These are phyloP conservation scores for Manduca sexta DNA, from an alignment of 1,140 invertebrate genomes.

Conservation along the genomic window DNA sequence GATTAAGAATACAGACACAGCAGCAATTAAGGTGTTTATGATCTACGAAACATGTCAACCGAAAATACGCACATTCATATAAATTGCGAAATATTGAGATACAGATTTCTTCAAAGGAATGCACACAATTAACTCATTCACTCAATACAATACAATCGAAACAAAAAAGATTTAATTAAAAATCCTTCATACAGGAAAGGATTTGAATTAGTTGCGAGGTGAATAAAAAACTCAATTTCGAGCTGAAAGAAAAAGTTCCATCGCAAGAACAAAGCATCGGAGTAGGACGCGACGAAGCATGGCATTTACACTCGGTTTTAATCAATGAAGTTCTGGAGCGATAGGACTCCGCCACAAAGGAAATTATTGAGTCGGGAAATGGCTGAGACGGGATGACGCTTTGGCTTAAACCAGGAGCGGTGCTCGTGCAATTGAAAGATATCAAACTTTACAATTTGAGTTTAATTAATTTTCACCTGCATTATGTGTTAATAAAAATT, in stretches of 20 bases:
- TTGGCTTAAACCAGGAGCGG: constrained; percentile 19
- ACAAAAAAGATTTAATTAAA: too few species aligned
- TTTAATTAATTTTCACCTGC: too few species aligned
- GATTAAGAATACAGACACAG: too few species aligned
- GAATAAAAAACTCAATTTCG: background rate
- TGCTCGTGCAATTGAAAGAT: background rate
- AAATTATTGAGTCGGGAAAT: constrained; percentile 50
- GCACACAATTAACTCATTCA: too few species aligned
- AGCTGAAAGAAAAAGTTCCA: constrained; percentile 34
- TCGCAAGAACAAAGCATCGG: constrained; percentile 33
- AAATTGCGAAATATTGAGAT: too few species aligned
- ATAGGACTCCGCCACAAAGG: constrained; percentile 54
- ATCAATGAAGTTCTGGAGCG: constrained; percentile 61
- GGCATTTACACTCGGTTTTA: constrained; percentile 58
- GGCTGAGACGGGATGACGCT: constrained; percentile 16
- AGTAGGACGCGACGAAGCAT: constrained; percentile 24
- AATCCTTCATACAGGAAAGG: too few species aligned
- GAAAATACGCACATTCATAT: too few species aligned
- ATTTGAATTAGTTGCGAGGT: background rate
- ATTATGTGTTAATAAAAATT: too few species aligned
- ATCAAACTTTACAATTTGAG: background rate
- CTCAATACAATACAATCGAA: too few species aligned
- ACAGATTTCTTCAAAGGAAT: too few species aligned
- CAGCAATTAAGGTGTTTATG: too few species aligned
- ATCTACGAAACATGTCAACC: too few species aligned